A percentile compares a stretch with the other conserved stretches of the same genome.
Evolutionary conservation across 2,797 vertebrate genomes (phyloP).

Genomic region (Rhinella marina): DNA sequence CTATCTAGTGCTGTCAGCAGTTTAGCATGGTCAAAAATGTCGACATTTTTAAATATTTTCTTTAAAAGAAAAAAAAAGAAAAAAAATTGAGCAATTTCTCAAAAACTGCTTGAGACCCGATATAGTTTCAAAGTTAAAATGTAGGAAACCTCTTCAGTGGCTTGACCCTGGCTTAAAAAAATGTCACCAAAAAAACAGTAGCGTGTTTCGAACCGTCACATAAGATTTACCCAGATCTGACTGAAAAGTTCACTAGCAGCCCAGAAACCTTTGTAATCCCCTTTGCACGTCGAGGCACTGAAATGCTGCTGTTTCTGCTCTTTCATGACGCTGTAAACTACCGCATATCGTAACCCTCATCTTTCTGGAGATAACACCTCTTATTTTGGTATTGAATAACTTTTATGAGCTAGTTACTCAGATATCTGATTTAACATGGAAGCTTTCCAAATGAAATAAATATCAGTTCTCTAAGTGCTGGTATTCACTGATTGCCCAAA

Average conservation of each 20-base stretch:
- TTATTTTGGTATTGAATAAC: constrained; percentile 60
- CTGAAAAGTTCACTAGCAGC: neutral
- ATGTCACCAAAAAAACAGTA: neutral
- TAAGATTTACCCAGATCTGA: neutral
- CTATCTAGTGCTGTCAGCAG: too few relatives aligned
- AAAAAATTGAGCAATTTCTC: too few relatives aligned
- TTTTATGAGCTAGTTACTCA: constrained; percentile 61
- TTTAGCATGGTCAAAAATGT: too few relatives aligned
- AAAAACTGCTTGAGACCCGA: too few relatives aligned
- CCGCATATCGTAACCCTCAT: constrained; percentile 45
- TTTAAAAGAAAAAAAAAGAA: too few relatives aligned
- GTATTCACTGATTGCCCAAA: constrained; percentile 59
- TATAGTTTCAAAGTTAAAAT: neutral
- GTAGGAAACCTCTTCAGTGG: neutral
- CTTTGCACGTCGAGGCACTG: constrained; percentile 29
- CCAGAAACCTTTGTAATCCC: constrained; percentile 31
- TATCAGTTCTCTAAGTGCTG: constrained; percentile 56
- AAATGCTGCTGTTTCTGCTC: constrained; percentile 20
- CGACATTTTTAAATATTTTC: too few relatives aligned
- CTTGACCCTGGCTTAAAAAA: neutral
- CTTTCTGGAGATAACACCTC: constrained; percentile 59
- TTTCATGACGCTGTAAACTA: constrained; percentile 46
- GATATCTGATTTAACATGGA: constrained; percentile 62
- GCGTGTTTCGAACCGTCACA: neutral
- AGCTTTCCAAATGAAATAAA: constrained; percentile 61